Base-by-base conservation (phyloP, 2,888 invertebrate genomes). In the Lamproptera curius region DNA sequence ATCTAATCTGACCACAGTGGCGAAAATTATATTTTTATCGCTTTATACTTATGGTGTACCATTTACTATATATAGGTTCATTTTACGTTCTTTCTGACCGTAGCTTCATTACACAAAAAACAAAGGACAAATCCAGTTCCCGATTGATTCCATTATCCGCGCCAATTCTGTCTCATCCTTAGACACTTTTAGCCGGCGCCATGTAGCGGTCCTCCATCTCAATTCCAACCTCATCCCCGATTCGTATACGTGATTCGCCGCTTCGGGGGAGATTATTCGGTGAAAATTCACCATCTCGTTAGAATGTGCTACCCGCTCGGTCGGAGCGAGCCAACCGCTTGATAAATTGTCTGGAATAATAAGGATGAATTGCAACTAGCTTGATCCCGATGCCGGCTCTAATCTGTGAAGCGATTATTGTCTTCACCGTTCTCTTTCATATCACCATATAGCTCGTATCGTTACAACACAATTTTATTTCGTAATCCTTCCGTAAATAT, bases 321-420 rank as follows among this genome's bases (percentile, higher is more conserved):
- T 78, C 68, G 76, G 73, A 70, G 76, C 81, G 81, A 81, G 80
- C 87, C 82, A 84, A 85, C 85, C 86, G 84, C 84, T 85, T 86
- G 87, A 87, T 86, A 87, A 87, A 87, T 87, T 85, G 87, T 84
- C 85, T 83, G 87, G 87, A 87, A 87, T 87, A 87, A 87, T 86
- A 87, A 87, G 87, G 87, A 87, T 87, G 85, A 85, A 87, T 87
- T 86, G 86, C 86, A 84, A 81, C 86, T 84, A 81, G 75, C 66
- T 68, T 71, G 75, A 70, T 75, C 70, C 73, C 67, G 67, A 73
- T 79, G 77, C 76, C 75, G 67, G 71, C 76, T 75, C 77, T 78
- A 81, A 79, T 79, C 78, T 79, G 75, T 75, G 71, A 67, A 69
- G 62, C 67, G 66, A 68, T 74, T 78, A n/a, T n/a, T n/a, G n/a